Conservation (phyloP, 2,113 vertebrate genomes). For the Ammodytes dubius region DNA sequence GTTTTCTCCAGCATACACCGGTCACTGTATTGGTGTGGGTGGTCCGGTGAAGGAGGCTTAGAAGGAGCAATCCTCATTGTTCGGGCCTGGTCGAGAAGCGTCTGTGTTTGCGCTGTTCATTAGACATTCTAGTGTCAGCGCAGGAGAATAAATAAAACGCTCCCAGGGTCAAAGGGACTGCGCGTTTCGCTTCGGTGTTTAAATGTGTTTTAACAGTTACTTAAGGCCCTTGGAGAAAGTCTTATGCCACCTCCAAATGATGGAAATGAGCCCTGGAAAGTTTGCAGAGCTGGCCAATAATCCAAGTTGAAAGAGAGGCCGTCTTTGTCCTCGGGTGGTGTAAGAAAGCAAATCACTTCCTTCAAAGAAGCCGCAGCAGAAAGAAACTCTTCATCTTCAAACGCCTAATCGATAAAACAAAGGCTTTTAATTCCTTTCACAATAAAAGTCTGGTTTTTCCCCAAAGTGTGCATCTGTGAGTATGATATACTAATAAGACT, state of each 20-base stretch:
- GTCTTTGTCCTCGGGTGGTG: conserved; percentile 68
- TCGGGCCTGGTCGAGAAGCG: conserved; percentile 50
- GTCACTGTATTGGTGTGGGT: conserved; percentile 65
- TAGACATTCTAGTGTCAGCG: conserved; percentile 84
- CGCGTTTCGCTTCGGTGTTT: conserved; percentile 67
- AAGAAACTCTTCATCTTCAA: conserved; percentile 62
- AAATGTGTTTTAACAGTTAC: conserved; percentile 85
- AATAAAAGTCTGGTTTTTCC: background rate
- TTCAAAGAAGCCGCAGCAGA: conserved; percentile 63
- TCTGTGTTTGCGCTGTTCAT: conserved; percentile 85
- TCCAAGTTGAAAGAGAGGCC: conserved; percentile 81
- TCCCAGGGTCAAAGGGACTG: conserved; percentile 77
- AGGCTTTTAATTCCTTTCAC: background rate
- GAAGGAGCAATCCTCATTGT: conserved; percentile 59
- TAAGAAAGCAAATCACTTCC: conserved; percentile 77
- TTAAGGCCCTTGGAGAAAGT: conserved; percentile 63
- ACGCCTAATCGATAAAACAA: conserved; percentile 60
- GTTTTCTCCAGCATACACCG: conserved; percentile 59
- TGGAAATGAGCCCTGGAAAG: conserved; percentile 77
- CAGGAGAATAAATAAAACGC: conserved; percentile 75
- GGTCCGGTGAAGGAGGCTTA: conserved; percentile 64
- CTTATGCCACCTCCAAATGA: conserved; percentile 70
- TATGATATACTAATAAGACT: background rate
- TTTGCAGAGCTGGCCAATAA: conserved; percentile 87
- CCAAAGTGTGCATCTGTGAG: no score